Evolutionary conservation across 2,797 vertebrate genomes (phyloP).

Genomic region (Nothura maculosa): DNA sequence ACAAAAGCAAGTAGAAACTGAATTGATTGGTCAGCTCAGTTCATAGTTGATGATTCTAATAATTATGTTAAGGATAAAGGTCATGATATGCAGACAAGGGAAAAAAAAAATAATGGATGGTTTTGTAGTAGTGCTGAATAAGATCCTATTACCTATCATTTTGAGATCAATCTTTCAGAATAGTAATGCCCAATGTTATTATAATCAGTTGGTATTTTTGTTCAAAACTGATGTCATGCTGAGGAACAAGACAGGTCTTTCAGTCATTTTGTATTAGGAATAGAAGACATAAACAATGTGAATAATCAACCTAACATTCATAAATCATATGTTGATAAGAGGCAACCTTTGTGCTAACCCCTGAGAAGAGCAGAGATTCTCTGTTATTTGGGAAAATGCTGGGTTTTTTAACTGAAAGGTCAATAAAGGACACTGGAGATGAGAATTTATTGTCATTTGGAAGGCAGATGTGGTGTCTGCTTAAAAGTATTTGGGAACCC

Average conservation of each 20-base stretch:
- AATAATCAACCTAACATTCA: not conserved
- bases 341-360: not conserved
- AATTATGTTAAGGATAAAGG: not conserved
- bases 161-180: not conserved
- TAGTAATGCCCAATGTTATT: not conserved
- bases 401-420: not conserved
- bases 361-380: not conserved
- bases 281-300: not conserved
- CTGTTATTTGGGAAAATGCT: not conserved
- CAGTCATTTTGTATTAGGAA: not conserved
- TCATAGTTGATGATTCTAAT: not conserved
- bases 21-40: not conserved
- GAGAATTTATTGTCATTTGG: not conserved
- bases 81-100: not conserved
- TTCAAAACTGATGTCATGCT: not conserved
- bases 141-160: not conserved
- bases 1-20: not conserved
- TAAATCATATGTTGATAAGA: not conserved
- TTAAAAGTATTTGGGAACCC: too few relatives aligned
- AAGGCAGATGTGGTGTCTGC: not conserved
- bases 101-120: not conserved
- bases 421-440: not conserved
- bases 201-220: not conserved
- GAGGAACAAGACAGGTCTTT: not conserved
- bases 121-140: not conserved